Base-by-base conservation (phyloP, 2,888 invertebrate species). In the Tethea ocularis region DNA sequence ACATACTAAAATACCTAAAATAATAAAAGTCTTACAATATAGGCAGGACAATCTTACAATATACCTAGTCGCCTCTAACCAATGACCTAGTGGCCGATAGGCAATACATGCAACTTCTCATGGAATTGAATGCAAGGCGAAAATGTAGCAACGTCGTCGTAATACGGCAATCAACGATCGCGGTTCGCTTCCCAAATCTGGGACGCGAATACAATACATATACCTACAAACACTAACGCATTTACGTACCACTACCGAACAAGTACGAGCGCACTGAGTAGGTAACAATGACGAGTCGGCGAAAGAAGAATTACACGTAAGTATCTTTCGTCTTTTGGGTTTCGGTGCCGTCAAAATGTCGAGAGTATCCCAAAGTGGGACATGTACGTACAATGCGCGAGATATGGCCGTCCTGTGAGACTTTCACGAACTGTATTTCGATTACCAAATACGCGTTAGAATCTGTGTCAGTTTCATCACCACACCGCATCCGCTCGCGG, bases 381-480 rank as follows among this genome's bases (percentile, higher is more conserved):
- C 89, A 83, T 78, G 80, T 82, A 89, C 78, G 80, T 82, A 89
- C 88, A 88, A 88, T 88, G 81, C 81, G 80, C 84, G 84, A 84
- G 87, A 91, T 87, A 86, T 86, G 80, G 79, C 88, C 84, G 89
- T 89, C 91, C 89, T 89, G 88, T 79, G 87, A 87, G 90, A 91
- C 92, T 92, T 93, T 93, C 91, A 91, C 91, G 90, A 85, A 83
- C 85, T 86, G 87, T 85, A 86, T 86, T 90, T 88, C 87, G 91
- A 92, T 93, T 92, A 91, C 92, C 91, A 92, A 93, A 93, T 90
- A 86, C 87, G 86, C 87, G 89, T 90, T 91, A 91, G 92, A 91
- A 92, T 90, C 90, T 93, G 91, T 92, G 92, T 91, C 92, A 91
- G 89, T 91, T 91, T 92, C 92, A 91, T 92, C 92, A 92, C 86